Evolutionary conservation across 2,888 invertebrate species (phyloP), one percentile per base, ranked within the genome.

Genomic region (Acrobasis repandana): DNA sequence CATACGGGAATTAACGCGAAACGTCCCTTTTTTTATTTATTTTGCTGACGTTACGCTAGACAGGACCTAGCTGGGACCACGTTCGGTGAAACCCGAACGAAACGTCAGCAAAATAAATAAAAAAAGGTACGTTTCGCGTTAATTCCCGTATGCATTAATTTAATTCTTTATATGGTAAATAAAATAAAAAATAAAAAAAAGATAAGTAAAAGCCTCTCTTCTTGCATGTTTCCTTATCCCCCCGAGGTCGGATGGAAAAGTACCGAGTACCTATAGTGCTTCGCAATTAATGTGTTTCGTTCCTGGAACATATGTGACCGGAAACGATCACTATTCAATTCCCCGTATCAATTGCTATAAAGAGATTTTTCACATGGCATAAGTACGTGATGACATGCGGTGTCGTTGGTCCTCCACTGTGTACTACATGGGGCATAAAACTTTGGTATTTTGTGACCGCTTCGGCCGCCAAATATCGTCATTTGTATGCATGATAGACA

Each of bases 391-490:
- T 77, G 72, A 73, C 76, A 77, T 16, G 54, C 54, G 38, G 54
- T 54, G 36, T 54, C 77, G 79, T 74, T 70, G 71, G 64, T 71
- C 60, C 51, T 54, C 61, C 73, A 75, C 70, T 67, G 67, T 77
- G 73, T 74, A 77, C 10, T 6, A 28, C 74, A 71, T 69, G 71
- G 66, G 72, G 74, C 76, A 79, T 83, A 83, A 83, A 83, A 82
- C 81, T 73, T 78, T 79, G 80, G 77, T 71, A 77, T 74, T 80
- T 74, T 78, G 77, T 79, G 75, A 72, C 71, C 76, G 72, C 76
- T 77, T 70, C 82, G 85, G 86, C 86, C 84, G 85, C 81, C 86
- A 86, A 85, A 86, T 86, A 82, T 82, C 74, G 79, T 82, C 70
- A 84, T 88, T 87, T 83, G 82, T 88, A 88, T 88, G 85, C 86